phyloP scores from a whole-genome alignment of 2,113 vertebrate species.

The Echinops telfairi region DNA sequence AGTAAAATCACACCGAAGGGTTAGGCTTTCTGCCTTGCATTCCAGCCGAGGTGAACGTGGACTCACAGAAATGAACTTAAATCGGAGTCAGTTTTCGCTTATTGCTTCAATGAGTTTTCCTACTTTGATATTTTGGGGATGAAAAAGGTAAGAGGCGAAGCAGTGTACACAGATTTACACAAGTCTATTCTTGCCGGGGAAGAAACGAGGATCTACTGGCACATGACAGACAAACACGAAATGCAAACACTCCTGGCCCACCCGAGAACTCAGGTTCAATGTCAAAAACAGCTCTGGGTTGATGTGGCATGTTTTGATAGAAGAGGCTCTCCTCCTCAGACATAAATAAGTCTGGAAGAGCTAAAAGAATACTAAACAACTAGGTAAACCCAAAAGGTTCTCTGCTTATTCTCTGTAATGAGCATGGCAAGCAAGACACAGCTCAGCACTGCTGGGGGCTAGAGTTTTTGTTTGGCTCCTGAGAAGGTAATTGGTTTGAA shows the following conservation, averaged over 20 bases:
- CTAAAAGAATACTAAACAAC: slow-evolving; percentile 62
- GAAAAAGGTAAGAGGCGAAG: neutral
- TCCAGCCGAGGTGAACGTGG: slow-evolving; percentile 36
- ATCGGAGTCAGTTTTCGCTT: neutral
- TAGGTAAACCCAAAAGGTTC: slow-evolving; percentile 30
- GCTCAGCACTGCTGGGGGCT: slow-evolving; percentile 48
- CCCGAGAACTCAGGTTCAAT: slow-evolving; percentile 60
- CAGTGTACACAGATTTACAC: neutral
- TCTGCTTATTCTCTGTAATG: slow-evolving; percentile 66
- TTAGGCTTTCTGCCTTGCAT: neutral
- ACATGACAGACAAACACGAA: slow-evolving; percentile 65
- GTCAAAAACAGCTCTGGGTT: slow-evolving; percentile 57
- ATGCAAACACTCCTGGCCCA: slow-evolving; percentile 57
- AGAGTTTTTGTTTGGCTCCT: neutral
- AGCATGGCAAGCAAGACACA: slow-evolving; percentile 65
- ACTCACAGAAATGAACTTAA: slow-evolving; percentile 58
- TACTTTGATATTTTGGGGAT: slow-evolving; percentile 30
- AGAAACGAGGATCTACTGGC: slow-evolving; percentile 61
- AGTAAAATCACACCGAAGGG: neutral
- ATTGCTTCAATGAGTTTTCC: neutral
- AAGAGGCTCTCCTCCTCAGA: slow-evolving; percentile 66
- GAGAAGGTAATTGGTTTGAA: slow-evolving; percentile 70
- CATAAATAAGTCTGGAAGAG: slow-evolving; percentile 72
- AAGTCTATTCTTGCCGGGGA: slow-evolving; percentile 45
- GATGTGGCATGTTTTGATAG: slow-evolving; percentile 61